A percentile compares a stretch with the other conserved stretches of the same genome.
Conservation (phyloP, 1,140 invertebrate species). For the Bradynema listronoti region DNA sequence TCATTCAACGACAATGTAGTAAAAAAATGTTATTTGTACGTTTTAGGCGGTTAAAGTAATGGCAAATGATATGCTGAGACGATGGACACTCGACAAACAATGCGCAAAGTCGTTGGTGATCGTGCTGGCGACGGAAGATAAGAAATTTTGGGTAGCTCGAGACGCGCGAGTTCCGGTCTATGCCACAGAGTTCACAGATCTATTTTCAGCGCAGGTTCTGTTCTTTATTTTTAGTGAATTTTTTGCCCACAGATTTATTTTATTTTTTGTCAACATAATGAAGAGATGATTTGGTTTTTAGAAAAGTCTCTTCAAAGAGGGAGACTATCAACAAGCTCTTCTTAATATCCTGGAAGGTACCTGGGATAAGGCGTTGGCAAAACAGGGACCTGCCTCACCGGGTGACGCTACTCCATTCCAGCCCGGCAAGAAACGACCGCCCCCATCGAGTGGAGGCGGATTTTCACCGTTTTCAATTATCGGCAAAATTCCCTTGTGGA, state of each 20-base stretch:
- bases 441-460: slow-evolving; percentile 10
- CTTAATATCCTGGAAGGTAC: slow-evolving; percentile 49
- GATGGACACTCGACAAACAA: slow-evolving; percentile 49
- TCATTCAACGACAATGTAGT: too few species aligned
- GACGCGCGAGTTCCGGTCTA: slow-evolving; percentile 52
- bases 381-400: slow-evolving; percentile 33
- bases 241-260: too few species aligned
- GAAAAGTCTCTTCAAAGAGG: slow-evolving; percentile 42
- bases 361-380: slow-evolving; percentile 44
- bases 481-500: slow-evolving; percentile 26
- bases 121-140: slow-evolving; percentile 46
- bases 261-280: not conserved
- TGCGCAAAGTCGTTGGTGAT: slow-evolving; percentile 50
- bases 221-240: too few species aligned
- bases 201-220: slow-evolving; percentile 49
- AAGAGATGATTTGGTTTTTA: slow-evolving; percentile 22
- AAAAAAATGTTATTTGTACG: too few species aligned
- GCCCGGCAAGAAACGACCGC: slow-evolving; percentile 9
- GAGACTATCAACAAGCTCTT: slow-evolving; percentile 43
- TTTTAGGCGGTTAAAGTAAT: slow-evolving; percentile 45
- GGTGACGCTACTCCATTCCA: not conserved
- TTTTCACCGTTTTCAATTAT: too few species aligned
- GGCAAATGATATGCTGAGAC: slow-evolving; percentile 49
- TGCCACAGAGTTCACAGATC: slow-evolving; percentile 47
- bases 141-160: slow-evolving; percentile 53